These are phyloP conservation scores for Emydoidea blandingii DNA, from an alignment of 2,797 vertebrate species.

Conservation along the genomic window DNA sequence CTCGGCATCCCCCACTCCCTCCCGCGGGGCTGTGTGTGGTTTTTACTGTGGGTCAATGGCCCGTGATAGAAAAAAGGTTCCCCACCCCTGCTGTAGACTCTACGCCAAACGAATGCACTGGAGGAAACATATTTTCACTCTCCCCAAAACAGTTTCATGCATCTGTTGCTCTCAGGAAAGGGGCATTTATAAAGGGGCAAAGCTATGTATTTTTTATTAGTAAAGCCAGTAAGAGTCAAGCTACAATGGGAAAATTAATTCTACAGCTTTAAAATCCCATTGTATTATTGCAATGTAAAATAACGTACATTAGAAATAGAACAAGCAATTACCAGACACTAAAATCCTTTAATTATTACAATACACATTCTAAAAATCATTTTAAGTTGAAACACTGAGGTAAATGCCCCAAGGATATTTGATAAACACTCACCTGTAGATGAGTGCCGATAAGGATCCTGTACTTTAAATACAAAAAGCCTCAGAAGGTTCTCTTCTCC, in stretches of 20 bases:
- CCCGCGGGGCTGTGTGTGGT: too few relatives aligned
- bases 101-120: neutral
- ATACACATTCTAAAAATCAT: conserved; percentile 34
- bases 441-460: conserved; percentile 33
- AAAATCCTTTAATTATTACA: conserved; percentile 31
- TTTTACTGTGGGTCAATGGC: too few relatives aligned
- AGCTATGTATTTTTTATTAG: conserved; percentile 1
- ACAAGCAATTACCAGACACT: conserved; percentile 55
- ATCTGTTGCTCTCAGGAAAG: conserved; percentile 18
- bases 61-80: too few relatives aligned
- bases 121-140: conserved; percentile 7
- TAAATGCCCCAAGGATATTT: conserved; percentile 51
- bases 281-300: neutral
- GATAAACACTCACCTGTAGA: conserved; percentile 53
- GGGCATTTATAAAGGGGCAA: neutral
- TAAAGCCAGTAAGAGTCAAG: conserved; percentile 24
- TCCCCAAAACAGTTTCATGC: neutral
- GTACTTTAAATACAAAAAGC: conserved; percentile 29
- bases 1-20: too few relatives aligned
- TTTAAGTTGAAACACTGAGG: conserved; percentile 51
- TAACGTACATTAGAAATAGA: conserved; percentile 20
- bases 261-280: neutral
- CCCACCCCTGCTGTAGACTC: neutral
- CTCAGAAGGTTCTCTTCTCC: conserved; percentile 39
- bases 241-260: conserved; percentile 10